phyloP scores from a whole-genome alignment of 2,888 invertebrate genomes.

The Hetaerina titia region DNA sequence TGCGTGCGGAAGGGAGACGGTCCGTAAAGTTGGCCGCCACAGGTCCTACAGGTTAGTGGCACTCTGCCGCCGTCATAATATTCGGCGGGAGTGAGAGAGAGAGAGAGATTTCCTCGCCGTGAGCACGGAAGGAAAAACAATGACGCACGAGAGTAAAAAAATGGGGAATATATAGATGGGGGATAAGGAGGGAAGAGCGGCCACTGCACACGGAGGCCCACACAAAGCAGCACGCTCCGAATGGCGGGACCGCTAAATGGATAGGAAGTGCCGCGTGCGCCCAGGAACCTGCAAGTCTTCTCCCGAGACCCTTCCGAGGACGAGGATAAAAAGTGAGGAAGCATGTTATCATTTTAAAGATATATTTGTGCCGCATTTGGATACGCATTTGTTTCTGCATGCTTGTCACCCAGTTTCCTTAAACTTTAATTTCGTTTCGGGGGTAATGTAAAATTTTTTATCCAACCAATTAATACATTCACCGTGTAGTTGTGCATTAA shows the following conservation, averaged over 20 bases:
- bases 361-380: background rate
- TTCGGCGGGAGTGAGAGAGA: background rate
- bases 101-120: conserved; percentile 15
- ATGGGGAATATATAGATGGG: background rate
- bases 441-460: too few relatives aligned
- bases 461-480: too few relatives aligned
- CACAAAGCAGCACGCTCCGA: background rate
- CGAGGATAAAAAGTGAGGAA: background rate
- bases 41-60: background rate
- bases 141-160: background rate
- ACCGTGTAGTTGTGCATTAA: too few relatives aligned
- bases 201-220: background rate
- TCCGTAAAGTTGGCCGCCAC: background rate
- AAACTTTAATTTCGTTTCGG: too few relatives aligned
- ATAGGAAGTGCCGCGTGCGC: background rate
- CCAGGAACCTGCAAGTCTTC: background rate
- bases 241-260: background rate
- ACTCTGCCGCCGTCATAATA: background rate
- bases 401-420: too few relatives aligned
- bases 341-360: background rate
- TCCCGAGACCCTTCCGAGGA: background rate
- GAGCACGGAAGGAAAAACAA: background rate
- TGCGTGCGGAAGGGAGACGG: background rate
- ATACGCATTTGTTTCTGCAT: too few relatives aligned
- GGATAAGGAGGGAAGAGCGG: background rate